phyloP scores from a whole-genome alignment of 2,113 vertebrate genomes.

The Ctenomys sociabilis region DNA sequence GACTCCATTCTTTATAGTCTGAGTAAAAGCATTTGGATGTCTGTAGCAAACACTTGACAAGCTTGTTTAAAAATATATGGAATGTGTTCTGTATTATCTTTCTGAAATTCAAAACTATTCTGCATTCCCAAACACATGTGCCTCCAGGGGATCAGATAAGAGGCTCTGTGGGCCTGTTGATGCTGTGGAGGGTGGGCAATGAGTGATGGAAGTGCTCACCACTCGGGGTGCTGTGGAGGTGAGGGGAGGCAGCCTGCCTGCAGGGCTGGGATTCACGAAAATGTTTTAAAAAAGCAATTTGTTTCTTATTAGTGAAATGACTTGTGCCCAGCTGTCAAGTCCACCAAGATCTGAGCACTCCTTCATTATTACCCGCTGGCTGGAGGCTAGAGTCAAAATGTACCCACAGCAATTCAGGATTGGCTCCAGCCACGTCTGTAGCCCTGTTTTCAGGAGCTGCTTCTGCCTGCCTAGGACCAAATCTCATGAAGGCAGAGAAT shows the following conservation, averaged over 20 bases:
- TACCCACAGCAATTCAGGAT: background rate
- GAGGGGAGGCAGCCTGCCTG: background rate
- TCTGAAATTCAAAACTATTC: constrained; percentile 41
- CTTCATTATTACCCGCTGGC: background rate
- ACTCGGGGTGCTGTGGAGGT: background rate
- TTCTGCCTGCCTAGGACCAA: background rate
- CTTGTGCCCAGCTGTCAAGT: background rate
- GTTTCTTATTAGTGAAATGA: constrained; percentile 15
- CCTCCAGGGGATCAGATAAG: background rate
- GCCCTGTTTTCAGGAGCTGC: background rate
- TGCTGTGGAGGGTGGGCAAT: background rate
- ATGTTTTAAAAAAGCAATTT: background rate
- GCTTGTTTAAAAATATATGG: background rate
- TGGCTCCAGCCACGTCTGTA: background rate
- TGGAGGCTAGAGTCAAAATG: background rate
- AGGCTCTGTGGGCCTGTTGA: background rate
- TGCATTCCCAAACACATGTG: constrained; percentile 9
- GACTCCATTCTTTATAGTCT: background rate
- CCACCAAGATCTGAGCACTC: background rate
- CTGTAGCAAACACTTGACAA: background rate
- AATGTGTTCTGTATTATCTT: constrained; percentile 20
- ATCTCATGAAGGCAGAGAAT: background rate
- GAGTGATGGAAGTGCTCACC: background rate
- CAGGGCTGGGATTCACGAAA: background rate
- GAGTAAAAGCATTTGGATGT: constrained; percentile 2